A percentile compares a stretch with the other conserved stretches of the same genome.
Conservation (phyloP, 1,140 invertebrate species). For the Steinernema feltiae region DNA sequence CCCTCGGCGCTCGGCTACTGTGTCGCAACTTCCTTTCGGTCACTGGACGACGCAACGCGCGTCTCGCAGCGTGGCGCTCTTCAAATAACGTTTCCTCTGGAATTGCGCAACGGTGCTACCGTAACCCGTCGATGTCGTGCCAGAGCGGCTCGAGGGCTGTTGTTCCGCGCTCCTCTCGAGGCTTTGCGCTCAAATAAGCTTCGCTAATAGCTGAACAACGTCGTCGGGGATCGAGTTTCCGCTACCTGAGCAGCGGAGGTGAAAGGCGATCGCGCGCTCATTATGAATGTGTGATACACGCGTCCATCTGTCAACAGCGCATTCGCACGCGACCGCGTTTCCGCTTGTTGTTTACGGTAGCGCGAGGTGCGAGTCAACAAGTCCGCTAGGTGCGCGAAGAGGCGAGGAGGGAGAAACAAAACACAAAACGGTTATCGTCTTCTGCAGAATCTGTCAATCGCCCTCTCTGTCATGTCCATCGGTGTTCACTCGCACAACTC, state of each 20-base stretch:
- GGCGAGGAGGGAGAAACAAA: neutral
- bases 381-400: neutral
- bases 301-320: neutral
- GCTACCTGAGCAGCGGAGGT: neutral
- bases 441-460: neutral
- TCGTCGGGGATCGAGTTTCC: neutral
- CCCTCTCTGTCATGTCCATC: no score
- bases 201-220: neutral
- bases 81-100: neutral
- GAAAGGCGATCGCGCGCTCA: neutral
- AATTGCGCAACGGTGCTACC: neutral
- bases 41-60: neutral
- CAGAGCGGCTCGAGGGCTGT: neutral
- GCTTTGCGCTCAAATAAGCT: neutral
- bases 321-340: neutral
- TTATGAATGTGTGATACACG: neutral
- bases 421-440: no score
- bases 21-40: neutral
- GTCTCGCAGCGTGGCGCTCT: neutral
- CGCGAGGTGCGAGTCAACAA: neutral
- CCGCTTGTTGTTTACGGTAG: slow-evolving; percentile 1
- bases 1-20: neutral
- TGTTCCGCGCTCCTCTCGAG: neutral
- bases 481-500: no score
- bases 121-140: neutral